phyloP scores from a whole-genome alignment of 2,888 invertebrate genomes.

The Catotricha subobsoleta region DNA sequence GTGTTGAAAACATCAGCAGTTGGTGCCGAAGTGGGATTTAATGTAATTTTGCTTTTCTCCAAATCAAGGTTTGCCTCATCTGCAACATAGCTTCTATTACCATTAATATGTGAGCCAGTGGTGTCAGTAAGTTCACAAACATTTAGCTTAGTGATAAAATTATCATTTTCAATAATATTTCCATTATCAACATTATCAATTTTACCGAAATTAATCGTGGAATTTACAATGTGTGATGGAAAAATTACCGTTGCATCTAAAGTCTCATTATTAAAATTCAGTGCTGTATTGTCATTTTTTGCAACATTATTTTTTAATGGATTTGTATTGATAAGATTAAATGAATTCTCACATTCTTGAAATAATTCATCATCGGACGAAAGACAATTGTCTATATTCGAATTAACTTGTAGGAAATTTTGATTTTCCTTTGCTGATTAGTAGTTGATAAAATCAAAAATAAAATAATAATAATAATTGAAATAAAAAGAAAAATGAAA shows the following conservation, averaged over 20 bases:
- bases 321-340: too few species aligned
- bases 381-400: slow-evolving; percentile 14
- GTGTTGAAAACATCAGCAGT: not conserved
- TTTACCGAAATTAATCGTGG: not conserved
- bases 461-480: not conserved
- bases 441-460: not conserved
- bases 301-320: not conserved
- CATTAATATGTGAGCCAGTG: too few species aligned
- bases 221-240: not conserved
- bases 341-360: slow-evolving; percentile 19
- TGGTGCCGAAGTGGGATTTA: not conserved
- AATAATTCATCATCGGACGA: slow-evolving; percentile 22
- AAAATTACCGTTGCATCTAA: not conserved
- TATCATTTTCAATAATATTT: too few species aligned
- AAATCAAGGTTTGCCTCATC: too few species aligned
- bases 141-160: too few species aligned
- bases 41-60: too few species aligned
- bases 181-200: too few species aligned
- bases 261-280: too few species aligned
- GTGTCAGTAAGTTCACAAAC: too few species aligned
- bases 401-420: slow-evolving; percentile 9
- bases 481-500: not conserved
- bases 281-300: not conserved
- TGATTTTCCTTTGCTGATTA: slow-evolving; percentile 1
- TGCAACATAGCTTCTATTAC: too few species aligned